phyloP scores from a whole-genome alignment of 2,113 vertebrate species.

The Callorhinus ursinus region DNA sequence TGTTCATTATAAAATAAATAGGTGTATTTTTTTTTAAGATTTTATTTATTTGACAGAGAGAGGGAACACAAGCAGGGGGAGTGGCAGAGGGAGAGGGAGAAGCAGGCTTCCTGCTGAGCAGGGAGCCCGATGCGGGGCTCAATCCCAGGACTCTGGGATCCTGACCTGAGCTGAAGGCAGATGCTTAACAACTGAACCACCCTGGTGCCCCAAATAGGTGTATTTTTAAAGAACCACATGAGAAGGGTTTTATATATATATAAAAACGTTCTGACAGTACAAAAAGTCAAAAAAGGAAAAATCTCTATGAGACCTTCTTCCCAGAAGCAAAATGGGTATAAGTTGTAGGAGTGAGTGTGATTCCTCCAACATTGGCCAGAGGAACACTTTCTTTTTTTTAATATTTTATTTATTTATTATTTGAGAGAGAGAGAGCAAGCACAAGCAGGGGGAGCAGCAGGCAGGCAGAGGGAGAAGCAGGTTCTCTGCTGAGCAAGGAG shows the following conservation, averaged over 20 bases:
- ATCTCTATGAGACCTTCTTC: background rate
- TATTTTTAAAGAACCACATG: background rate
- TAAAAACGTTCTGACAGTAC: background rate
- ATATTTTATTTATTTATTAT: background rate
- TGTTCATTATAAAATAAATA: constrained; percentile 28
- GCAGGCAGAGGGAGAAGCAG: background rate
- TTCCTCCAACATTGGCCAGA: background rate
- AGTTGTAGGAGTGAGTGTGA: background rate
- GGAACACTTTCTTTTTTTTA: background rate
- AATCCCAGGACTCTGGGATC: too few species aligned
- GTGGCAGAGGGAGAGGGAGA: too few species aligned
- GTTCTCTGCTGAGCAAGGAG: too few species aligned
- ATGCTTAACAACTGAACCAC: too few species aligned
- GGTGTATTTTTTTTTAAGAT: background rate
- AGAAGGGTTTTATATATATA: background rate
- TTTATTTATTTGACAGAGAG: too few species aligned
- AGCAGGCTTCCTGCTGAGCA: too few species aligned
- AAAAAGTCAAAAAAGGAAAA: constrained; percentile 19
- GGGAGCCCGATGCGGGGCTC: too few species aligned
- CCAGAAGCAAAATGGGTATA: background rate
- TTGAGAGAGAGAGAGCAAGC: background rate
- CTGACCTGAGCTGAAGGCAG: too few species aligned
- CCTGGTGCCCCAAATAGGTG: background rate
- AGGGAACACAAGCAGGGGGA: too few species aligned
- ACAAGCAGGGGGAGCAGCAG: background rate